Conservation (phyloP, 2,797 vertebrate genomes). For the Carduelis carduelis region DNA sequence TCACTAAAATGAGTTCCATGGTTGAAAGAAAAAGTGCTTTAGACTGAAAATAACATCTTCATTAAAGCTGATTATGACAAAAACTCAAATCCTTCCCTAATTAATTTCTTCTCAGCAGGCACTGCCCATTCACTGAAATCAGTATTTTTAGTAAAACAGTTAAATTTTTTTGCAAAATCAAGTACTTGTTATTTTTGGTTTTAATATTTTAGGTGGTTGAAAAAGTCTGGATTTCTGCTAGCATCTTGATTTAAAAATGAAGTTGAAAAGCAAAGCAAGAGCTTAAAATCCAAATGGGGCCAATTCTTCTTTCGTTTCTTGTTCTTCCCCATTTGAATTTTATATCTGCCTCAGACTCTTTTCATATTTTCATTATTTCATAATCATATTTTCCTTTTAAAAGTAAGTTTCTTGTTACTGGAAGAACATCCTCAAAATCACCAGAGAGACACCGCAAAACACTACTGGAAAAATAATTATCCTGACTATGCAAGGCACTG, state of each 20-base stretch:
- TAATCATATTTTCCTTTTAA: constrained; percentile 26
- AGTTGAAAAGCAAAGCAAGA: not conserved
- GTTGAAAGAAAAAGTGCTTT: not conserved
- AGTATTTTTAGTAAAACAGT: not conserved
- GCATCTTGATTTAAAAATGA: not conserved
- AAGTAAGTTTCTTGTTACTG: not conserved
- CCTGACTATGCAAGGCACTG: not conserved
- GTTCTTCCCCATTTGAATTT: constrained; percentile 41
- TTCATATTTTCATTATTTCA: constrained; percentile 24
- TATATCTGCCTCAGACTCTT: constrained; percentile 32
- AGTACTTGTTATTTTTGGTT: not conserved
- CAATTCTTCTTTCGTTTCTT: constrained; percentile 32
- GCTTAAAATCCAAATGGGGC: not conserved
- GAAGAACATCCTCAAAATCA: constrained; percentile 33
- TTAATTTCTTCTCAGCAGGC: not conserved
- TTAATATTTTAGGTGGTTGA: not conserved
- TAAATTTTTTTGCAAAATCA: not conserved
- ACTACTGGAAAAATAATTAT: constrained; percentile 17
- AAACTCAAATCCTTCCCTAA: not conserved
- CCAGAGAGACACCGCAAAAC: not conserved
- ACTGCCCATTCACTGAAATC: not conserved
- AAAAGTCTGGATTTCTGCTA: not conserved
- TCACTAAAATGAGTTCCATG: not conserved
- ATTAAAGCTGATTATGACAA: not conserved
- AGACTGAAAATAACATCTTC: not conserved